These are phyloP conservation scores for Aphelenchoides besseyi DNA, from an alignment of 1,140 invertebrate genomes.

Conservation along the genomic window DNA sequence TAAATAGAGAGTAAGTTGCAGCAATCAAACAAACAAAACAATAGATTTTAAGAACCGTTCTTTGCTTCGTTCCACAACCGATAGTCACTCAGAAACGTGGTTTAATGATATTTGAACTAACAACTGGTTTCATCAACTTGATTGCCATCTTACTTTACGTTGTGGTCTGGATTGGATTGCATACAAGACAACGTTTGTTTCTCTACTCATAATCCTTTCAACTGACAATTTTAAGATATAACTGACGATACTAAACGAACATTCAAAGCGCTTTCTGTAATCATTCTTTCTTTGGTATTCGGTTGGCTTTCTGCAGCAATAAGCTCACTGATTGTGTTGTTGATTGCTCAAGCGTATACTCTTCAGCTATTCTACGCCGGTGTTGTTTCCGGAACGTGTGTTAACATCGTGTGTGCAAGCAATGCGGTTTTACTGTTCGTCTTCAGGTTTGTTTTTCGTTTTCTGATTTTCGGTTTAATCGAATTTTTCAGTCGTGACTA, in stretches of 20 bases:
- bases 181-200: background rate
- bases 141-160: background rate
- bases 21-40: too few species aligned
- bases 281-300: background rate
- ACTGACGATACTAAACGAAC: background rate
- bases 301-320: background rate
- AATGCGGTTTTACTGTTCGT: background rate
- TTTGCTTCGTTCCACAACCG: background rate
- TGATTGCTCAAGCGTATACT: background rate
- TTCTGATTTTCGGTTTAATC: too few species aligned
- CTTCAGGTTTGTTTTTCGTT: too few species aligned
- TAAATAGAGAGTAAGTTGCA: too few species aligned
- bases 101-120: background rate
- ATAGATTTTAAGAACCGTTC: too few species aligned
- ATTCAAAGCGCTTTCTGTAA: background rate
- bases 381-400: background rate
- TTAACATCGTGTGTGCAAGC: background rate
- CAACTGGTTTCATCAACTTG: background rate
- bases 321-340: background rate
- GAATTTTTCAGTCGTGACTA: constrained; percentile 1
- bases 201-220: background rate
- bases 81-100: background rate
- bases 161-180: background rate
- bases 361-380: background rate
- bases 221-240: background rate